Evolutionary conservation across 2,797 vertebrate genomes (phyloP), one percentile per base, ranked within the genome.

Genomic region (Diceros bicornis): DNA sequence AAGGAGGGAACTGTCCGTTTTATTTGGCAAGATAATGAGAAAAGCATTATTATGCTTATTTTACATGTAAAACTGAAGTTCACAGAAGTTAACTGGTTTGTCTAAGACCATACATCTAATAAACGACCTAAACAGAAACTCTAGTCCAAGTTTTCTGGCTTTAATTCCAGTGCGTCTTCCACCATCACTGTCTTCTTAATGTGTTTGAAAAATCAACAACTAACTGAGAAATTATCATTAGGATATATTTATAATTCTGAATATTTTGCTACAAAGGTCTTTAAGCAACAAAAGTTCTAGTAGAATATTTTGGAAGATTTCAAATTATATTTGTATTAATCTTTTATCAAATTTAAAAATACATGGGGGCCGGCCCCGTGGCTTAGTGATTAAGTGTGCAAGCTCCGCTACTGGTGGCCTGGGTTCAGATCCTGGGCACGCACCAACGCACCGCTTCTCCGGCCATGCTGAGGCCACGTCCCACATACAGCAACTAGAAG

Each of bases 301-400:
- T 50, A 25, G 32, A 47, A 79, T 77, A 83, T 27, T 84, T 68
- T 69, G 17, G 13, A 66, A 59, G 55, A 69, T 37, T 95, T 90
- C n/a, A 74, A 81, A 81, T 79, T 89, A 74, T 71, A 32, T 86
- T 82, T 90, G 27, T 83, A 71, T 77, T 84, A 75, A 44, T 71
- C 18, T 72, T 69, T 91, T 85, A 47, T 81, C 34, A 81, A 74
- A 82, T 86, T 61, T 29, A 68, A 93, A 77, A 69, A 37, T 37
- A 37, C 37, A 74, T 82, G 41, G 41, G 41, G 41, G 41, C 41
- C 4, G 41, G 41, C 41, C 41, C 41, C 41, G 41, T 41, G 41
- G 41, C 41, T 41, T 41, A 5, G 41, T 4, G 4, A 0, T 41
- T 41, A 41, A 41, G 41, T 41, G 41, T 4, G 41, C 41, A 37